These are phyloP conservation scores for Scopus umbretta DNA, from an alignment of 2,113 vertebrate genomes.

Conservation along the genomic window DNA sequence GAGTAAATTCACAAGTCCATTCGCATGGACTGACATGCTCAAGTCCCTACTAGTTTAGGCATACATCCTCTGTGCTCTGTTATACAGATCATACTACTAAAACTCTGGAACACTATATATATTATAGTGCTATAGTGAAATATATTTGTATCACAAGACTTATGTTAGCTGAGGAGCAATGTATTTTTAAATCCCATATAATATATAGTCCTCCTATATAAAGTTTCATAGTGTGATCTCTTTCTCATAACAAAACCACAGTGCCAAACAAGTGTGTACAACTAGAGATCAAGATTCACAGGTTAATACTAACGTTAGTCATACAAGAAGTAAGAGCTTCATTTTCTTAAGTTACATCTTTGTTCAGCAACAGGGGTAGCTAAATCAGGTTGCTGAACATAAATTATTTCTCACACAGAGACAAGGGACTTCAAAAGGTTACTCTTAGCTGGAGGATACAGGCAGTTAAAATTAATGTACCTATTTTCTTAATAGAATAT, in stretches of 20 bases:
- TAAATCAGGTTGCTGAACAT: background rate
- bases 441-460: background rate
- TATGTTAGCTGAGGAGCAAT: background rate
- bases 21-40: background rate
- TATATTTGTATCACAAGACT: background rate
- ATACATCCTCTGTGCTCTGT: background rate
- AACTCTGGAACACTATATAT: background rate
- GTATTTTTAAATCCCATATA: background rate
- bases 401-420: background rate
- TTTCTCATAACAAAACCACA: background rate
- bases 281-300: background rate
- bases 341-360: background rate
- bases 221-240: background rate
- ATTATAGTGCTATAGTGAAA: background rate
- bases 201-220: background rate
- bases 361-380: background rate
- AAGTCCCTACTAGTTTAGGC: background rate
- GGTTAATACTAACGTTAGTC: background rate
- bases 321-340: background rate
- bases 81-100: background rate
- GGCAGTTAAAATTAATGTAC: background rate
- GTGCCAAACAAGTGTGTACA: background rate
- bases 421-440: background rate
- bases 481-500: background rate
- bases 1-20: background rate